Base-by-base conservation (phyloP, 1,140 invertebrate genomes). In the Harlomillsia oculata region DNA sequence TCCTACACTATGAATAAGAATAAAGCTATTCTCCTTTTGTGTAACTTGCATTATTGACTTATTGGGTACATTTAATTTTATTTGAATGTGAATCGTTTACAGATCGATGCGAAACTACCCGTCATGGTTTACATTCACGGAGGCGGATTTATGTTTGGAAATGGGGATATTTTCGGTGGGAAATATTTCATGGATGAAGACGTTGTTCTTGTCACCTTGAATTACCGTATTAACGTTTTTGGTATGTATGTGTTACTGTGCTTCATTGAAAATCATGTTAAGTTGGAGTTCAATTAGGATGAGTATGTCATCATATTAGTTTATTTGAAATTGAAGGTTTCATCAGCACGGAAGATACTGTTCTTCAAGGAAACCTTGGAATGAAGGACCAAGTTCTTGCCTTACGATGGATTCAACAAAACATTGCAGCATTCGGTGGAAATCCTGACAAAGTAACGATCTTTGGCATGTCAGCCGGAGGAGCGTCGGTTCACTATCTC, bases 91-190 rank as follows among this genome's bases (percentile, higher is more conserved):
- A 55, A 14, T 0, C 1, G 45, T n/a, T 40, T 49, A 14, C 49
- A 16, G 25, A n/a, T n/a, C n/a, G 5, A 20, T n/a, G 20, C 55
- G 26, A 26, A 13, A 43, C 13, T 39, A 39, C 4, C n/a, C n/a
- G 73, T 77, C 1, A 68, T 77, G 63, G 64, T 18, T n/a, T 41
- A 23, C 16, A 41, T 18, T 41, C 6, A n/a, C 21, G 39, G 39
- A 11, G 39, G 39, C 21, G 39, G 39, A 21, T 41, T 41, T 20
- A 6, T 26, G 13, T 26, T 16, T 11, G 26, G 20, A 8, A 45
- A 26, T 28, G 21, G 11, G n/a, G 26, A 28, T 45, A 25, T 20
- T 9, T 45, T 26, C 16, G 43, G 43, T 23, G 43, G 43, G 2
- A 45, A 45, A 45, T 45, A 26, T 14, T 45, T 20, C n/a, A 41